Conservation (phyloP, 2,797 vertebrate species). For the Cuculus canorus region DNA sequence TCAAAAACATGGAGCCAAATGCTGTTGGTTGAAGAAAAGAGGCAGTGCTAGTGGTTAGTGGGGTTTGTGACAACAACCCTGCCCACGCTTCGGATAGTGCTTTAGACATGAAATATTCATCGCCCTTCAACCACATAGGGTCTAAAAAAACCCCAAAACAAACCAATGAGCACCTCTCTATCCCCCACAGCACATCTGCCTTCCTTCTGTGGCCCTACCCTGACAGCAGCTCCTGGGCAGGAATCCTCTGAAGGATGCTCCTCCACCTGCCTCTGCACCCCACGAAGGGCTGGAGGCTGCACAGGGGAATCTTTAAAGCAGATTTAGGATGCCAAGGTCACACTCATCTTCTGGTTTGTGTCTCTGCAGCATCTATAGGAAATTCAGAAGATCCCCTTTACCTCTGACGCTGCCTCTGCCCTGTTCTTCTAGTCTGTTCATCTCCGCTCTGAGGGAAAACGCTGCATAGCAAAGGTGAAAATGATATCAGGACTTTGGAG, state of each 20-base stretch:
- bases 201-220: accelerated
- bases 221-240: background rate
- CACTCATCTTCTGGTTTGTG: background rate
- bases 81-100: constrained; percentile 35
- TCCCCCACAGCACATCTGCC: background rate
- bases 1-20: background rate
- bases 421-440: background rate
- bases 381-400: background rate
- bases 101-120: constrained; percentile 72
- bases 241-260: background rate
- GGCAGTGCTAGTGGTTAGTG: too few relatives aligned
- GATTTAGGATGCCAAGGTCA: background rate
- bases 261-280: background rate
- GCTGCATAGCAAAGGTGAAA: background rate
- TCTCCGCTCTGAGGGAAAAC: background rate
- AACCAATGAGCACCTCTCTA: background rate
- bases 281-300: background rate
- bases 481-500: accelerated
- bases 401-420: background rate
- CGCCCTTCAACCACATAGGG: background rate
- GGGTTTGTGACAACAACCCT: background rate
- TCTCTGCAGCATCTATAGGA: background rate
- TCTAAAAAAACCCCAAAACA: background rate
- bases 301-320: accelerated
- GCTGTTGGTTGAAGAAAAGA: background rate